Conservation (phyloP, 37 sponge, comb jelly and placozoan genomes). For the Spongilla lacustris region DNA sequence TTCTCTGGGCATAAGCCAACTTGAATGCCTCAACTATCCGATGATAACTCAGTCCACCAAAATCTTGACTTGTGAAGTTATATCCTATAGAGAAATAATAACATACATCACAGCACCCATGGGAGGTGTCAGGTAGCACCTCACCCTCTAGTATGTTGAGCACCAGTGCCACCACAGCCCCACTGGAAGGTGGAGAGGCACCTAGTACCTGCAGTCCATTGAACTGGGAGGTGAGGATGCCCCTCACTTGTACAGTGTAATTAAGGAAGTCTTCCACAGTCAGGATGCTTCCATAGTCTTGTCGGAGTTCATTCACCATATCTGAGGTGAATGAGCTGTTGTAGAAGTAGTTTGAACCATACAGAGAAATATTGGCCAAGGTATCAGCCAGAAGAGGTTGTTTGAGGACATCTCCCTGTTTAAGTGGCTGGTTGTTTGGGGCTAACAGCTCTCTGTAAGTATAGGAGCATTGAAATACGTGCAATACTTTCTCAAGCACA, state of each 20-base stretch:
- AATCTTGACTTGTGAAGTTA: slow-evolving; percentile 20
- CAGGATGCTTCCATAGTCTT: slow-evolving; percentile 51
- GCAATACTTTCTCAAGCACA: too few species aligned
- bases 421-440: slow-evolving; percentile 14
- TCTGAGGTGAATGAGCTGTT: slow-evolving; percentile 49
- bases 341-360: slow-evolving; percentile 76
- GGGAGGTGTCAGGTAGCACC: neutral
- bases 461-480: too few species aligned
- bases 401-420: slow-evolving; percentile 76
- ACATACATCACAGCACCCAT: neutral
- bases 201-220: slow-evolving; percentile 46
- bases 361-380: slow-evolving; percentile 53
- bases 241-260: slow-evolving; percentile 54
- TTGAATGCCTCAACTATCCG: slow-evolving; percentile 90
- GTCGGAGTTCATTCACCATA: slow-evolving; percentile 73
- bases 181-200: slow-evolving; percentile 80
- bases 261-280: slow-evolving; percentile 62
- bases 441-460: slow-evolving; percentile 31
- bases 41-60: slow-evolving; percentile 70
- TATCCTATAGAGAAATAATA: slow-evolving; percentile 32
- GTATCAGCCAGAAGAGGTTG: slow-evolving; percentile 69
- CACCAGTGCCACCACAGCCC: slow-evolving; percentile 78
- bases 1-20: slow-evolving; percentile 79
- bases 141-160: slow-evolving; percentile 81
- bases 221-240: slow-evolving; percentile 34